Evolutionary conservation across 2,797 vertebrate species (phyloP), one percentile per base, ranked within the genome.

Genomic region (Chiloscyllium punctatum): DNA sequence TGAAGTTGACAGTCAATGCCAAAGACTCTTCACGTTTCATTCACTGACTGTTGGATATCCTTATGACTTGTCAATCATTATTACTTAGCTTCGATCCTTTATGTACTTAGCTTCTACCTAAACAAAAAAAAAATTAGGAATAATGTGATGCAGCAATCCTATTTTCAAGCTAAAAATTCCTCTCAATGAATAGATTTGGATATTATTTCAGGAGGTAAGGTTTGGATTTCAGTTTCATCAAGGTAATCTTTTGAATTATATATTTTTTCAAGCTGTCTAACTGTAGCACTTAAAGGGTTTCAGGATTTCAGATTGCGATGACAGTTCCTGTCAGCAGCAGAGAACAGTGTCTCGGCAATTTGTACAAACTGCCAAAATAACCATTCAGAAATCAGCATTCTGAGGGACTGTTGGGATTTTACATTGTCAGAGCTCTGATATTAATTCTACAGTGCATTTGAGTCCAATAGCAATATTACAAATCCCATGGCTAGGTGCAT

Each of bases 281-380:
- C 62, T 92, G 9, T 21, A 68, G 66, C 90, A 37, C n/a, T 92
- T 23, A 92, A 92, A 92, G 90, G 18, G 23, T 92, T 92, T 92
- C 88, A 21, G 57, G 68, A 62, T 91, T 37, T 92, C n/a, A 69
- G 90, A 69, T 69, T 69, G 90, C n/a, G 37, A 37, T 69, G 90
- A 69, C 90, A 92, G 90, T 69, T 42, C 18, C 90, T 69, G 90
- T 92, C 90, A 92, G 62, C 62, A 25, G 66, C 90, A 69, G 66
- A 25, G 90, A 92, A 42, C n/a, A 42, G 90, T 92, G 90, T 42
- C 90, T 92, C 37, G 4, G 66, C 62, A 69, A 42, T 37, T 11
- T 9, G 1, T 69, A 25, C 13, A 62, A 69, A 92, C 90, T 69
- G 90, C 69, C 90, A 69, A 66, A 69, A 68, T 42, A 69, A 8